A percentile compares a stretch with the other conserved stretches of the same genome.
These are phyloP conservation scores for Eilema caniola DNA, from an alignment of 2,888 invertebrate genomes.

Conservation along the genomic window DNA sequence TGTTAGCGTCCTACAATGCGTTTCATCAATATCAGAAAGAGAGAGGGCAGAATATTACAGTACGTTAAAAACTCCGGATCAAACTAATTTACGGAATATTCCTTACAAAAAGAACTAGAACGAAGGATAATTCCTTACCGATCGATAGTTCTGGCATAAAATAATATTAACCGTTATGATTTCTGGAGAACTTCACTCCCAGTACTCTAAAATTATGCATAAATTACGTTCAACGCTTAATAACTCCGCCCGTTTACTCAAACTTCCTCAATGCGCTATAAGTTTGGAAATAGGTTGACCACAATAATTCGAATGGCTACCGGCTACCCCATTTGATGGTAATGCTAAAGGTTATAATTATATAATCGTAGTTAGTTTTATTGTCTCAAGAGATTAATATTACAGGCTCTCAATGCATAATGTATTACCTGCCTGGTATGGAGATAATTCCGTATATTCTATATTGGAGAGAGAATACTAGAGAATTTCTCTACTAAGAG, in stretches of 20 bases:
- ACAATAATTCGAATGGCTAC: conserved; percentile 26
- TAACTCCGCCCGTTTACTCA: conserved; percentile 14
- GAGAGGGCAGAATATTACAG: not conserved
- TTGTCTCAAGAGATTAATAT: conserved; percentile 7
- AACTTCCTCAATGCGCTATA: conserved; percentile 21
- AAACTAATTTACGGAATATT: no score
- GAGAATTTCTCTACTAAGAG: no score
- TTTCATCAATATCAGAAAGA: no score
- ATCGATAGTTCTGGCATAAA: not conserved
- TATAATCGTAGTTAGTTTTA: conserved; percentile 14
- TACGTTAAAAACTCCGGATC: not conserved
- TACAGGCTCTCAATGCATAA: not conserved
- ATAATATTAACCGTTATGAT: conserved; percentile 1
- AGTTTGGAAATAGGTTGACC: conserved; percentile 20
- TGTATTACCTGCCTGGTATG: not conserved
- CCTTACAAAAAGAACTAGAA: no score
- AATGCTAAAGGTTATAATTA: conserved; percentile 16
- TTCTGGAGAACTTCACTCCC: conserved; percentile 2
- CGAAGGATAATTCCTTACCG: not conserved
- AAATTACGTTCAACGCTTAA: conserved; percentile 18
- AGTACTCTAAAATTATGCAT: conserved; percentile 12
- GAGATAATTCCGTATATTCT: not conserved
- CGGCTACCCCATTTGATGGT: conserved; percentile 9
- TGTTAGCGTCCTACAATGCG: no score
- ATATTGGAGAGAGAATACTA: not conserved